Evolutionary conservation across 2,888 invertebrate genomes (phyloP).

Genomic region (Argyresthia goedartella): DNA sequence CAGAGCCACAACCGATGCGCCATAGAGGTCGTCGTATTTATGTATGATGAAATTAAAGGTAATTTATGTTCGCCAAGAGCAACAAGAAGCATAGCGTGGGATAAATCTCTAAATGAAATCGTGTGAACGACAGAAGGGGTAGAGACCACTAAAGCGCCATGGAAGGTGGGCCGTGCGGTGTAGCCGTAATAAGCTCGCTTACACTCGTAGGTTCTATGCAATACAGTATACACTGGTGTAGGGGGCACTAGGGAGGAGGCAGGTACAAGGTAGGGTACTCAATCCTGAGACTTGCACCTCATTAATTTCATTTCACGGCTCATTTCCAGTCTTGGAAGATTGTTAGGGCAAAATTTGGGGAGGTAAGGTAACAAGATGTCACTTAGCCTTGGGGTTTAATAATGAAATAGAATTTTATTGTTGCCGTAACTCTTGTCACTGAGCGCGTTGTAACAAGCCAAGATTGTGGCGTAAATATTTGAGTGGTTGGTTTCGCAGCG

Average conservation of each 20-base stretch:
- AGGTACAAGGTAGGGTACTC: conserved; percentile 7
- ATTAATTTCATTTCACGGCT: conserved; percentile 26
- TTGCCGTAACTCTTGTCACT: conserved; percentile 1
- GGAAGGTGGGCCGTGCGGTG: conserved; percentile 17
- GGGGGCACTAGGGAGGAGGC: too few species aligned
- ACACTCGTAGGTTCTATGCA: conserved; percentile 1
- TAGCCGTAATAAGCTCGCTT: conserved; percentile 35
- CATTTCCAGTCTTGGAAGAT: conserved; percentile 16
- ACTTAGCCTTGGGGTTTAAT: neutral
- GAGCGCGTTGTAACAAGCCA: conserved; percentile 4
- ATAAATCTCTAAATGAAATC: neutral
- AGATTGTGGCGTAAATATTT: conserved; percentile 11
- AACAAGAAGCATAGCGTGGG: neutral
- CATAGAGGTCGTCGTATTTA: too few species aligned
- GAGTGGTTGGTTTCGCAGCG: conserved; percentile 15
- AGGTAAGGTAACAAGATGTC: conserved; percentile 5
- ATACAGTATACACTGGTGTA: too few species aligned
- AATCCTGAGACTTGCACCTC: conserved; percentile 24
- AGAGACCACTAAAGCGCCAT: neutral
- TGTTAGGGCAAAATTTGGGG: conserved; percentile 4
- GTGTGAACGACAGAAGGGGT: neutral
- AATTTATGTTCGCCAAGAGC: too few species aligned
- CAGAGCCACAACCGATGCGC: too few species aligned
- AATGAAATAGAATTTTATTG: conserved; percentile 5
- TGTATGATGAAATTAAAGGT: too few species aligned